phyloP scores from a whole-genome alignment of 2,797 vertebrate genomes.

The Morelia viridis region DNA sequence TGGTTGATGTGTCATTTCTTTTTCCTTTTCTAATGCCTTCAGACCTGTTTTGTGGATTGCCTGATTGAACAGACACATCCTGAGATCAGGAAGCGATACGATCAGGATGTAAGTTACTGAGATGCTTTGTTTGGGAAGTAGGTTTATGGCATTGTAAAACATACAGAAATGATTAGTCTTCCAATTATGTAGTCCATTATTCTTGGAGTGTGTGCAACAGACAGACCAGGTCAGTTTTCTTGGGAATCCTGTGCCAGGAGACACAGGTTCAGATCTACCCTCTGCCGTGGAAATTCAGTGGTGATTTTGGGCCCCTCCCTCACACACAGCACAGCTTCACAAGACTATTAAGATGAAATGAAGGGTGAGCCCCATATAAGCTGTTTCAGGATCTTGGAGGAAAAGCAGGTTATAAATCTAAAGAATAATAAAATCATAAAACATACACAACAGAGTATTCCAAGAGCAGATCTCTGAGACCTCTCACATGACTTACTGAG shows the following conservation, averaged over 20 bases:
- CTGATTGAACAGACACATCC: slow-evolving; percentile 98
- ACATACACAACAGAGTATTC: background rate
- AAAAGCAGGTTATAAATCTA: background rate
- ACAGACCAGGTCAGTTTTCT: background rate
- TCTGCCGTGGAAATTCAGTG: background rate
- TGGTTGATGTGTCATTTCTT: background rate
- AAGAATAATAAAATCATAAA: background rate
- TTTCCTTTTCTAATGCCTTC: slow-evolving; percentile 39
- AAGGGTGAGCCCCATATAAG: background rate
- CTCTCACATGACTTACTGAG: background rate
- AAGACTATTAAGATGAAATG: background rate
- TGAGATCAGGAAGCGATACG: slow-evolving; percentile 93
- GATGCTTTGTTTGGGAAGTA: fast-evolving
- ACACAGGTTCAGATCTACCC: background rate
- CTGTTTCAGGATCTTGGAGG: background rate
- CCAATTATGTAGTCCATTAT: background rate
- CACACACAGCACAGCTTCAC: background rate
- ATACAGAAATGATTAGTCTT: too few species aligned
- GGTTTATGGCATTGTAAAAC: background rate
- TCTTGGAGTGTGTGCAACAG: background rate
- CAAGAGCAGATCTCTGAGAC: background rate
- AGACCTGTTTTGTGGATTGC: slow-evolving; percentile 99
- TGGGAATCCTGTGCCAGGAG: background rate
- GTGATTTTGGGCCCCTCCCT: background rate
- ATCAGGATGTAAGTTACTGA: slow-evolving; percentile 87